These are phyloP conservation scores for Dufourea novaeangliae DNA, from an alignment of 1,140 invertebrate species.

Conservation along the genomic window DNA sequence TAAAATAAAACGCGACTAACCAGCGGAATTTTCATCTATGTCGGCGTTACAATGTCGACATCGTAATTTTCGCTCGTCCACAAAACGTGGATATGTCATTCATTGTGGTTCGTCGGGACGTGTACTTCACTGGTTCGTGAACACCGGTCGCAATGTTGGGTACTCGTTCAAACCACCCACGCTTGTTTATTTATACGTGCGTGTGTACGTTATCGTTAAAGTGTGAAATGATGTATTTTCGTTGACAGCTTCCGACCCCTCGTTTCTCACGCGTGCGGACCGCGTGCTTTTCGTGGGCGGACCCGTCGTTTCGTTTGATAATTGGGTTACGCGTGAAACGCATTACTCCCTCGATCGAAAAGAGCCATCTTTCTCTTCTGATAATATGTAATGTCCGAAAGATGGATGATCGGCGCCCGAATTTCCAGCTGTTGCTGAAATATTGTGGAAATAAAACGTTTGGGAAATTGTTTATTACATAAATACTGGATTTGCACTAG, in stretches of 20 bases:
- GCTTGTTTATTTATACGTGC: constrained; percentile 41
- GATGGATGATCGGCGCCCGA: constrained; percentile 23
- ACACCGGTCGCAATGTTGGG: background rate
- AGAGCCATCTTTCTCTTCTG: constrained; percentile 2
- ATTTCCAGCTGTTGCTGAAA: constrained; percentile 15
- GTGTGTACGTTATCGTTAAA: constrained; percentile 49
- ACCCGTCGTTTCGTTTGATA: constrained; percentile 30
- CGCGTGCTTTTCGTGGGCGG: background rate
- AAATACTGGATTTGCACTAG: no score
- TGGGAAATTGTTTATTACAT: constrained; percentile 12
- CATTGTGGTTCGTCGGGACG: constrained; percentile 32
- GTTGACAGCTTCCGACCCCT: constrained; percentile 39
- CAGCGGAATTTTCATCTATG: constrained; percentile 7
- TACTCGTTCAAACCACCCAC: constrained; percentile 42
- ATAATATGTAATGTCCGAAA: constrained; percentile 6
- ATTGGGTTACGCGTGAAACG: constrained; percentile 49
- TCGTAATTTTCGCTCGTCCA: constrained; percentile 36
- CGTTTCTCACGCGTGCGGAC: constrained; percentile 35
- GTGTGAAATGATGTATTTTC: constrained; percentile 51
- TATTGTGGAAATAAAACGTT: background rate
- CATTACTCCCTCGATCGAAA: constrained; percentile 34
- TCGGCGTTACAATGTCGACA: constrained; percentile 15
- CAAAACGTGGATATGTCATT: constrained; percentile 39
- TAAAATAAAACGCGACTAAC: constrained; percentile 35
- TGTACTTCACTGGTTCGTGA: constrained; percentile 12